phyloP scores from a whole-genome alignment of 2,113 vertebrate genomes.

The Panthera leo region DNA sequence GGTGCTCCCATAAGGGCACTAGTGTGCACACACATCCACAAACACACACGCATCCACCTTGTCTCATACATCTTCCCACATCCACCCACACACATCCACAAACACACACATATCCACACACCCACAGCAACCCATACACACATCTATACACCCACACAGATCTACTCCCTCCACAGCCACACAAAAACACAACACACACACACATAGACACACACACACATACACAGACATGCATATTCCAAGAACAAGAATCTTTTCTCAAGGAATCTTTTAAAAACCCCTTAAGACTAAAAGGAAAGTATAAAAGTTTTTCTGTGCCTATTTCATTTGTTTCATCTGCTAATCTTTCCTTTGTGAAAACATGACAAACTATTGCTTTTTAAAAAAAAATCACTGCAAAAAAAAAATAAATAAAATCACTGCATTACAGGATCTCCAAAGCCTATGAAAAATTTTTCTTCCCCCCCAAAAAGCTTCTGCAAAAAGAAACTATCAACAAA shows the following conservation, averaged over 20 bases:
- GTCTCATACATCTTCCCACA: background rate
- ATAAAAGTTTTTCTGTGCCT: background rate
- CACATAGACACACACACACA: background rate
- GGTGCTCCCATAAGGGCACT: background rate
- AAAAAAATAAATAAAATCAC: background rate
- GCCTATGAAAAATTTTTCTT: background rate
- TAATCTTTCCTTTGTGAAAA: background rate
- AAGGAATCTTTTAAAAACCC: background rate
- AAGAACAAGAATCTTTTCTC: background rate
- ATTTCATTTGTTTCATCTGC: background rate
- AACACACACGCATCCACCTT: too few relatives aligned
- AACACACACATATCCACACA: background rate
- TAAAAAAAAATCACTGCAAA: background rate
- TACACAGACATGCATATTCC: rapidly evolving
- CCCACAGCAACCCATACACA: background rate
- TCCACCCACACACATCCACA: background rate
- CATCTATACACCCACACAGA: rapidly evolving
- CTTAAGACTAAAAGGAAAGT: background rate
- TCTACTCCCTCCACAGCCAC: background rate
- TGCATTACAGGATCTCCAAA: background rate
- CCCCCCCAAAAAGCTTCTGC: background rate
- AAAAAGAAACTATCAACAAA: background rate
- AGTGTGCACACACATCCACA: background rate
- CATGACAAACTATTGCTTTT: background rate
- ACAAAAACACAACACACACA: background rate